Evolutionary conservation across 2,113 vertebrate genomes (phyloP).

Genomic region (Chionodraco myersi): DNA sequence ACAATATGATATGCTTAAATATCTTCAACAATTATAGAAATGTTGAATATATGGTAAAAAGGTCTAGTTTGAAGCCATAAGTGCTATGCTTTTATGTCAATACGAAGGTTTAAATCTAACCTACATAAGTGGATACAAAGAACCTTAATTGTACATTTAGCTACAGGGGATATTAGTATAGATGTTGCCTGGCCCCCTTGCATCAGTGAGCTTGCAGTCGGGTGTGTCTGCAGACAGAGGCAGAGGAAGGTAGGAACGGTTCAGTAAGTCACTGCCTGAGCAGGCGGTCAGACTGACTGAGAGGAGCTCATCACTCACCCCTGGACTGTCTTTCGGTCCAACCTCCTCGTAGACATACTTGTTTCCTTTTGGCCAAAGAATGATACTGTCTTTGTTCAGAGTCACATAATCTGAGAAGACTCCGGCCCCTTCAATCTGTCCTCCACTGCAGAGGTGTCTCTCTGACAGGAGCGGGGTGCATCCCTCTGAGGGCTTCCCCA

Average conservation of each 20-base stretch:
- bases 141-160: slow-evolving; percentile 7
- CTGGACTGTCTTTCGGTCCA: slow-evolving; percentile 10
- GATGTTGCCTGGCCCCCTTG: slow-evolving; percentile 34
- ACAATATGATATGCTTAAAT: not conserved
- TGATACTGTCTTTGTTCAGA: slow-evolving; percentile 67
- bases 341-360: slow-evolving; percentile 62
- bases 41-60: no score
- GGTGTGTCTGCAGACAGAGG: slow-evolving; percentile 38
- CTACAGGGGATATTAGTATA: slow-evolving; percentile 73
- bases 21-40: not conserved
- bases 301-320: not conserved
- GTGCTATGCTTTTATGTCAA: not conserved
- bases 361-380: slow-evolving; percentile 63
- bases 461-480: slow-evolving; percentile 36
- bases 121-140: not conserved
- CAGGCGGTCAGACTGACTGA: not conserved
- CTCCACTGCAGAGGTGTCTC: not conserved
- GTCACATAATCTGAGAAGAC: slow-evolving; percentile 80
- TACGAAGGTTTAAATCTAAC: not conserved
- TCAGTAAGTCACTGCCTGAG: slow-evolving; percentile 64
- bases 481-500: slow-evolving; percentile 33
- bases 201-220: not conserved
- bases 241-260: slow-evolving; percentile 74
- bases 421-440: slow-evolving; percentile 22
- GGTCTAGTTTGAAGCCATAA: no score